Percentiles rank a stretch among this genome's conserved stretches.
Evolutionary conservation across 2,888 invertebrate genomes (phyloP).

Genomic region (Rhogogaster chlorosoma): DNA sequence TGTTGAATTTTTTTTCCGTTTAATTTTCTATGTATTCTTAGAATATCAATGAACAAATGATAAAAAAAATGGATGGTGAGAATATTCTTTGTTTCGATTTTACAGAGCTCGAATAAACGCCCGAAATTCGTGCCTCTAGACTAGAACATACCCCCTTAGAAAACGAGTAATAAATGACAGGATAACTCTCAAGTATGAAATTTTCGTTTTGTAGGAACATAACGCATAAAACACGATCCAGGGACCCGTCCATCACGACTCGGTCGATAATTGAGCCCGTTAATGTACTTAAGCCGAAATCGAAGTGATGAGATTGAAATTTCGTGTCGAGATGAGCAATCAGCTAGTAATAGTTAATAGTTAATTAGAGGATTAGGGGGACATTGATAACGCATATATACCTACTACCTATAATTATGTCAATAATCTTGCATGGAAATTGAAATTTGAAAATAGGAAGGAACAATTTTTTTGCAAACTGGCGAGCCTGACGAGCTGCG

Average conservation of each 20-base stretch:
- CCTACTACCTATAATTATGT: neutral
- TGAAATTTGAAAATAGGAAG: slow-evolving; percentile 36
- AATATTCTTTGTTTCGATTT: no score
- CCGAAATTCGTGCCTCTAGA: no score
- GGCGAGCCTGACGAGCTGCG: slow-evolving; percentile 65
- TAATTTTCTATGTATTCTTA: no score
- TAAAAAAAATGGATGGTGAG: no score
- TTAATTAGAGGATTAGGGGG: neutral
- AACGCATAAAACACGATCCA: neutral
- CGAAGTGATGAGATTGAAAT: slow-evolving; percentile 14
- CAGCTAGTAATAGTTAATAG: neutral
- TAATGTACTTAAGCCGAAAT: neutral
- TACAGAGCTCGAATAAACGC: no score
- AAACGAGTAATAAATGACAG: neutral
- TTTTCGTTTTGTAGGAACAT: neutral
- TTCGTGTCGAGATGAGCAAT: slow-evolving; percentile 29
- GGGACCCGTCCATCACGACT: neutral
- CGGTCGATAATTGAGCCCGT: neutral
- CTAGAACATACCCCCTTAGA: no score
- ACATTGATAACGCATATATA: neutral
- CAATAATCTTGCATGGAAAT: neutral
- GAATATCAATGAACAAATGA: no score
- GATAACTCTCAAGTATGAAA: neutral
- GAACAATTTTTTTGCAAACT: slow-evolving; percentile 50
- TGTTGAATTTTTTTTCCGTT: no score